Evolutionary conservation across 1,140 invertebrate species (phyloP).

Genomic region (Temnothorax nylanderi): DNA sequence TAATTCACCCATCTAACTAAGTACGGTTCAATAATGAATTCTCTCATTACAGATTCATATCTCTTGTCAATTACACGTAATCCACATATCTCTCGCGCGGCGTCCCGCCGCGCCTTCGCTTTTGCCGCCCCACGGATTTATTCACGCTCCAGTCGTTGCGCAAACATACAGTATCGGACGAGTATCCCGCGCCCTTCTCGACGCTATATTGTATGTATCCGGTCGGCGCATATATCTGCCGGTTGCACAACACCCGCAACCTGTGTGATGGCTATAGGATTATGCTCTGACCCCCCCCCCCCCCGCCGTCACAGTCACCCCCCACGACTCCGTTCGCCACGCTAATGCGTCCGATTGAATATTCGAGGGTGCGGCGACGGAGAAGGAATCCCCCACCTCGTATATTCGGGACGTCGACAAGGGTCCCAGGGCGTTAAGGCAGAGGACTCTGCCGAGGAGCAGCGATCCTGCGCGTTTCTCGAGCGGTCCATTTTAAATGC

Average conservation of each 20-base stretch:
- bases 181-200: constrained; percentile 33
- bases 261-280: constrained; percentile 65
- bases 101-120: constrained; percentile 38
- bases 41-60: constrained; percentile 55
- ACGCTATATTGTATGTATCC: constrained; percentile 47
- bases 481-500: constrained; percentile 69
- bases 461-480: constrained; percentile 47
- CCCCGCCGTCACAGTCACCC: background rate
- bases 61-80: constrained; percentile 57
- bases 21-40: constrained; percentile 35
- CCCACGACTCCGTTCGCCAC: constrained; percentile 19
- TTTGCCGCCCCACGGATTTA: constrained; percentile 45
- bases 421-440: constrained; percentile 64
- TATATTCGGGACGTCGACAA: constrained; percentile 41
- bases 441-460: constrained; percentile 58
- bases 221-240: constrained; percentile 54
- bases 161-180: constrained; percentile 49
- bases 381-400: constrained; percentile 30
- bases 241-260: constrained; percentile 65
- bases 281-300: constrained; percentile 59
- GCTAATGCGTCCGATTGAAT: constrained; percentile 75
- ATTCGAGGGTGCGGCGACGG: constrained; percentile 63
- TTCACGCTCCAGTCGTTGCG: constrained; percentile 48
- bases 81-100: constrained; percentile 44
- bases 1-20: constrained; percentile 31